Evolutionary conservation across 2,113 vertebrate species (phyloP), one percentile per base, ranked within the genome.

Genomic region (Dascyllus trimaculatus): DNA sequence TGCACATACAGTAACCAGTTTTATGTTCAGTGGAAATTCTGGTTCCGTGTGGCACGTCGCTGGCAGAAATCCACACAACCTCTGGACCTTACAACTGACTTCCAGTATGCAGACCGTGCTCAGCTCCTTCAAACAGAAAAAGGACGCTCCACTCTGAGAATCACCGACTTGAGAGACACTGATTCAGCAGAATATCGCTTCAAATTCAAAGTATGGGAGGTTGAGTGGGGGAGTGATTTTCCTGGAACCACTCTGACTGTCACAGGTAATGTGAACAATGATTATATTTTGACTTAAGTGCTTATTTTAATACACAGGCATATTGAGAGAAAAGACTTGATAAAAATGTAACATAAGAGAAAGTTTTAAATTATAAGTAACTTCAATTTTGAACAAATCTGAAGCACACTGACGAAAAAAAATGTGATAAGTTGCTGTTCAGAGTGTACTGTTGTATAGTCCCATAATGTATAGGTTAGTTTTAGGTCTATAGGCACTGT

Each of bases 181-280:
- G 75, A 78, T 25, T 78, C 75, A 64, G 59, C 24, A 4, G 1
- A n/a, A 5, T 71, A 71, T 29, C 38, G 10, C 58, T 78, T 69
- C 40, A 52, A 14, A 25, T 64, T 62, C 61, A 45, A 2, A 38
- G 22, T 29, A 22, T 19, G 0, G 3, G 0, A 11, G 6, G 43
- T 43, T 25, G 32, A 54, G 57, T 43, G 51, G 51, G 2, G 17
- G 32, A 69, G 2, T n/a, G 15, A 9, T 43, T 69, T 56, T 25
- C 52, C 67, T 57, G 67, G 67, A 38, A 57, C 64, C 52, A 40
- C 11, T 38, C 64, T 53, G 29, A 67, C 49, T 40, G 65, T 54
- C 38, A 46, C 43, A 68, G 51, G 65, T 40, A 70, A 22, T 26
- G 67, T 48, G 17, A 48, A 48, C 46, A 48, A 9, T 5, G 32